A percentile compares a stretch with the other conserved stretches of the same genome.
Conservation (phyloP, 1,140 invertebrate species). For the Drosophila prosaltans region DNA sequence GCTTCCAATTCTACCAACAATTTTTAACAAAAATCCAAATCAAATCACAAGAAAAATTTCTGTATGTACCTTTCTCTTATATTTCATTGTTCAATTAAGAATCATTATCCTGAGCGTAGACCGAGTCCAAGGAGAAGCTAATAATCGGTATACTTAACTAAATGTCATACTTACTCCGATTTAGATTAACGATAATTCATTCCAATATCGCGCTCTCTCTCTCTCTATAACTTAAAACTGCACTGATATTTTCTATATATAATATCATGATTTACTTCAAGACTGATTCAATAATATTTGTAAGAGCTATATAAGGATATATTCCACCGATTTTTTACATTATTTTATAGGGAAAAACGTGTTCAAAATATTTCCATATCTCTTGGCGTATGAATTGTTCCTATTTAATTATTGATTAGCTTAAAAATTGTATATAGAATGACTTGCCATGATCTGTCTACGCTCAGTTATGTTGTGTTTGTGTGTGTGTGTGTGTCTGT, state of each 20-base stretch:
- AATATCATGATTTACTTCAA: background rate
- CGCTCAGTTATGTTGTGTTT: constrained; percentile 5
- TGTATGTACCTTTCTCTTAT: constrained; percentile 56
- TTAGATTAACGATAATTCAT: too few relatives aligned
- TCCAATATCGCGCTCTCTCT: too few relatives aligned
- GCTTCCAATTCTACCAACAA: constrained; percentile 37
- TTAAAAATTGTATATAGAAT: background rate
- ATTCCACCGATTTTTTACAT: background rate
- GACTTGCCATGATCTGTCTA: background rate
- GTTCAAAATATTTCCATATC: too few relatives aligned
- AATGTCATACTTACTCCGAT: too few relatives aligned
- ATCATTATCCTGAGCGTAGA: constrained; percentile 7
- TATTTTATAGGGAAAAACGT: too few relatives aligned
- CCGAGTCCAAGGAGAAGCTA: background rate
- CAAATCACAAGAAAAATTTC: constrained; percentile 35
- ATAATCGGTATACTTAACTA: too few relatives aligned
- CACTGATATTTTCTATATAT: background rate
- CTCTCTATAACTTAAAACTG: background rate
- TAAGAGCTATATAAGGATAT: background rate
- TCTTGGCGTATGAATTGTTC: too few relatives aligned
- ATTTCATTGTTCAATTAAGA: background rate
- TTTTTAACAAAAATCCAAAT: constrained; percentile 29
- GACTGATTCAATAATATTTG: background rate
- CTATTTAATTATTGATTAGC: too few relatives aligned
- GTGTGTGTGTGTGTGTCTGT: background rate